Percentiles rank a stretch among this genome's conserved stretches.
Evolutionary conservation across 2,888 invertebrate species (phyloP).

Genomic region (Busseola fusca): DNA sequence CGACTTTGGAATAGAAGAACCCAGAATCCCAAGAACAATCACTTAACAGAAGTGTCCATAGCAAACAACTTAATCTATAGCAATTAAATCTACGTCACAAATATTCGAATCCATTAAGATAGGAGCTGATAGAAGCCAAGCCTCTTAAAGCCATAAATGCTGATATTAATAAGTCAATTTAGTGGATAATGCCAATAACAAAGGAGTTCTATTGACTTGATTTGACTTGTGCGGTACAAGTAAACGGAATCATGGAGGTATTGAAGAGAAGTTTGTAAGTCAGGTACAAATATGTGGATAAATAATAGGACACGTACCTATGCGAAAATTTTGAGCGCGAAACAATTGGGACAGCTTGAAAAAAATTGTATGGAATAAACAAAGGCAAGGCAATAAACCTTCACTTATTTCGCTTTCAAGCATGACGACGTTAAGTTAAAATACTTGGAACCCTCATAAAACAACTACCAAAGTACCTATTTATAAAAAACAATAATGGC

Average conservation of each 20-base stretch:
- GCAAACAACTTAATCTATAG: neutral
- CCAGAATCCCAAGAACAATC: neutral
- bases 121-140: conserved; percentile 14
- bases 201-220: conserved; percentile 18
- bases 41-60: neutral
- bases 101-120: conserved; percentile 42
- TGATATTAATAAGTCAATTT: conserved; percentile 31
- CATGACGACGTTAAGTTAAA: neutral
- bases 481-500: too few relatives aligned
- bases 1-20: neutral
- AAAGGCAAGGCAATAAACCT: neutral
- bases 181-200: conserved; percentile 29
- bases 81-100: conserved; percentile 13
- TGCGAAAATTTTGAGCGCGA: neutral
- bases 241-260: neutral
- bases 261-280: conserved; percentile 4
- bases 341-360: neutral
- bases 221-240: conserved; percentile 4
- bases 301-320: neutral
- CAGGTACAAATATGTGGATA: neutral
- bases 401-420: neutral
- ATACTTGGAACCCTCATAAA: neutral
- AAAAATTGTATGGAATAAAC: neutral
- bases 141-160: conserved; percentile 6
- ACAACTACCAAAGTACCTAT: too few relatives aligned